Evolutionary conservation across 2,113 vertebrate species (phyloP).

Genomic region (Syngnathus typhle): DNA sequence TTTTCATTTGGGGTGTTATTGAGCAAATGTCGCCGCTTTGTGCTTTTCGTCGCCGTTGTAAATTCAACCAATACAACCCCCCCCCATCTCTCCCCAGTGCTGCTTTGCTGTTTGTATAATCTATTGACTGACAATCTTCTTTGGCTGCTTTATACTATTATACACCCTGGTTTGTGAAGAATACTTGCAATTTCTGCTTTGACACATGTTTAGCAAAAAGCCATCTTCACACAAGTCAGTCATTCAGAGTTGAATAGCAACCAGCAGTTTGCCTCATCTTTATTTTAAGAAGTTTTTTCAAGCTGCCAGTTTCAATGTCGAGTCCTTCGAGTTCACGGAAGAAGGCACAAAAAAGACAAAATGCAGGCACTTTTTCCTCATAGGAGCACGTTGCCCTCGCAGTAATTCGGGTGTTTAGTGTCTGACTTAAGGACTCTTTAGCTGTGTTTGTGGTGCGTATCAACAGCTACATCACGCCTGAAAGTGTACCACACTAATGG

Average conservation of each 20-base stretch:
- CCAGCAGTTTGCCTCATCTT: constrained; percentile 13
- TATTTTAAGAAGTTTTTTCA: constrained; percentile 11
- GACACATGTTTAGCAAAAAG: constrained; percentile 4
- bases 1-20: constrained; percentile 32
- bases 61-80: constrained; percentile 15
- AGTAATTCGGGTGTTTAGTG: constrained; percentile 44
- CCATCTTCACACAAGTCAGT: constrained; percentile 25
- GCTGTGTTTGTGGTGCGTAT: constrained; percentile 38
- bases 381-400: constrained; percentile 19
- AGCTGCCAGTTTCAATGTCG: constrained; percentile 5
- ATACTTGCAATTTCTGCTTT: not conserved
- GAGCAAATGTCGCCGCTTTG: constrained; percentile 36
- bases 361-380: not conserved
- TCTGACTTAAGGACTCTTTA: constrained; percentile 35
- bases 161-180: constrained; percentile 6
- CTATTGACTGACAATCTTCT: constrained; percentile 18
- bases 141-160: constrained; percentile 20
- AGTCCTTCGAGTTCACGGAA: constrained; percentile 24
- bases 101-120: not conserved
- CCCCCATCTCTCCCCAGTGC: not conserved
- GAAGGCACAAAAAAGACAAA: constrained; percentile 15
- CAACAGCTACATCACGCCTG: constrained; percentile 33
- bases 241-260: constrained; percentile 22
- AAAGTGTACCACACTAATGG: constrained; percentile 28
- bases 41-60: constrained; percentile 26